These are phyloP conservation scores for Heterodera filipjevi DNA, from an alignment of 2,888 invertebrate species.

Conservation along the genomic window DNA sequence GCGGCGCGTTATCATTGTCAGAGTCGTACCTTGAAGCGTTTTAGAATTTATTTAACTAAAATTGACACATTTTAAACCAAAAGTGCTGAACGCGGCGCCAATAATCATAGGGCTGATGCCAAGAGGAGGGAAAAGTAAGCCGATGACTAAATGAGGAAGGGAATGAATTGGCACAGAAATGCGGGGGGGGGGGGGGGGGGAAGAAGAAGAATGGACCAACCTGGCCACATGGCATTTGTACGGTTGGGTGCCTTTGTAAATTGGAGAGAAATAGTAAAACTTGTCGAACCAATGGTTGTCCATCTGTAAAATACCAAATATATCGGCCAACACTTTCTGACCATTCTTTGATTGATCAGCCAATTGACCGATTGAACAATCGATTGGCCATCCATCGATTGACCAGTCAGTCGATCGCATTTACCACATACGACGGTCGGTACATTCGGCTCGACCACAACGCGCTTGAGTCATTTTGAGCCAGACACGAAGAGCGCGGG, in stretches of 20 bases:
- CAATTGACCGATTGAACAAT: neutral
- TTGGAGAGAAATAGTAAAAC: conserved; percentile 37
- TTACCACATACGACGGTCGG: conserved; percentile 19
- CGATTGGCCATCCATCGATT: too few species aligned
- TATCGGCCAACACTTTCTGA: neutral
- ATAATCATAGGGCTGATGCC: conserved; percentile 50
- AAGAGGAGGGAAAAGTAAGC: conserved; percentile 58
- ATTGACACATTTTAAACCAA: conserved; percentile 37
- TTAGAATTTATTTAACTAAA: neutral
- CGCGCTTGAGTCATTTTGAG: conserved; percentile 10
- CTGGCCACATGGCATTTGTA: conserved; percentile 29
- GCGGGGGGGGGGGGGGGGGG: neutral
- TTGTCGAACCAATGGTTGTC: conserved; percentile 40
- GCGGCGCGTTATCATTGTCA: conserved; percentile 28
- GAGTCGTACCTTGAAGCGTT: conserved; percentile 29
- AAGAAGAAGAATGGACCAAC: neutral
- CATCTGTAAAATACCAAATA: neutral
- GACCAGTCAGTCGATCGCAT: too few species aligned
- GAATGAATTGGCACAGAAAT: neutral
- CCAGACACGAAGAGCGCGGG: neutral
- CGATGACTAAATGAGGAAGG: conserved; percentile 40
- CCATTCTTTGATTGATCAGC: too few species aligned
- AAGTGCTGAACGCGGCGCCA: conserved; percentile 63
- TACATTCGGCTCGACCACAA: conserved; percentile 18
- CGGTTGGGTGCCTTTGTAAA: conserved; percentile 37